Evolutionary conservation across 2,113 vertebrate species (phyloP).

Genomic region (Ctenomys sociabilis): DNA sequence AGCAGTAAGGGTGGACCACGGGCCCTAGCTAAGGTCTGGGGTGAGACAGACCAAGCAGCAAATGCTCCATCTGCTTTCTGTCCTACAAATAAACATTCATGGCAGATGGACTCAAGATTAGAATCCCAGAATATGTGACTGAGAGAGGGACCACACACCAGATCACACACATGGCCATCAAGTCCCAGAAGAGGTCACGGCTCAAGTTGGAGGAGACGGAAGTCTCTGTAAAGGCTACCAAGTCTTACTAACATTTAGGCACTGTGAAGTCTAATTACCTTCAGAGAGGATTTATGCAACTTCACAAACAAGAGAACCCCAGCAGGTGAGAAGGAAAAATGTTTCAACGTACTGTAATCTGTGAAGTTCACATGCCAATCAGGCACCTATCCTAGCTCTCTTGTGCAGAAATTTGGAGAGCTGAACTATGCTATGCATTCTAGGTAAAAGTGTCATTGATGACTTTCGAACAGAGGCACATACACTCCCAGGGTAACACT

Average conservation of each 20-base stretch:
- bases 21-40: background rate
- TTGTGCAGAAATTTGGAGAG: background rate
- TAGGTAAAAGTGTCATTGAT: background rate
- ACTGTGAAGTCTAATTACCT: background rate
- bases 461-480: background rate
- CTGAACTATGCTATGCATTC: background rate
- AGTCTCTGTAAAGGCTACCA: background rate
- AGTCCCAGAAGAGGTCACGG: background rate
- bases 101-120: background rate
- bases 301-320: background rate
- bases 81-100: background rate
- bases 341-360: background rate
- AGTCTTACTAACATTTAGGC: background rate
- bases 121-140: background rate
- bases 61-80: background rate
- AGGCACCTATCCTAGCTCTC: background rate
- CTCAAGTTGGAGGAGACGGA: background rate
- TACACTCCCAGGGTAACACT: fast-evolving
- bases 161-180: background rate
- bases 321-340: background rate
- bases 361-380: background rate
- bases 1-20: background rate
- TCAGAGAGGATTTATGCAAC: background rate
- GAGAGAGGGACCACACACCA: background rate
- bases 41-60: background rate